These are phyloP conservation scores for Heliopora coerulea DNA, from an alignment of 92 coral and sea anemone species.

Conservation along the genomic window DNA sequence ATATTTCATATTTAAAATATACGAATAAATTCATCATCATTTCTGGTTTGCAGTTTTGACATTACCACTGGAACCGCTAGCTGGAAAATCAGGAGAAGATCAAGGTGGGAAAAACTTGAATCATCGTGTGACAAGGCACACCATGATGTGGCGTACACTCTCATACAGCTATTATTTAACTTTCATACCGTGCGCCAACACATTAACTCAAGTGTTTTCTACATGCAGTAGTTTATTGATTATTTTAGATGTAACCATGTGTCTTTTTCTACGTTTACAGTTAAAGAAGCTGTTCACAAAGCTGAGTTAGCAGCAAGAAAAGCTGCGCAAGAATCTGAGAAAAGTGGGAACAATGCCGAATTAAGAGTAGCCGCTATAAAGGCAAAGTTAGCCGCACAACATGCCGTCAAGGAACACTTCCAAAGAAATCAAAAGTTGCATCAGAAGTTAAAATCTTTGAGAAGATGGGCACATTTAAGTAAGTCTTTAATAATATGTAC, in stretches of 20 bases:
- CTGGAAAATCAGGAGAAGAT: conserved; percentile 76
- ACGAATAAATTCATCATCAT: no score
- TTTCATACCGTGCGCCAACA: no score
- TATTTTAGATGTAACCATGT: not conserved
- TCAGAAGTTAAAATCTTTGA: conserved; percentile 10
- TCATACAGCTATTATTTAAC: no score
- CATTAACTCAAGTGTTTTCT: no score
- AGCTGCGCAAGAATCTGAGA: conserved; percentile 77
- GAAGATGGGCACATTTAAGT: conserved; percentile 32
- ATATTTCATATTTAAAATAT: no score
- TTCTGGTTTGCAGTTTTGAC: conserved; percentile 53
- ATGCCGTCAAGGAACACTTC: conserved; percentile 21
- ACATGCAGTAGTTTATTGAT: not conserved
- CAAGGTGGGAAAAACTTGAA: conserved; percentile 57
- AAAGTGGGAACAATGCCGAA: conserved; percentile 85
- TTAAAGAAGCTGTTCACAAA: conserved; percentile 85
- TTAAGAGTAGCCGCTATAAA: conserved; percentile 58
- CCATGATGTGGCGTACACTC: no score
- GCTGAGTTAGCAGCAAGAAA: conserved; percentile 90
- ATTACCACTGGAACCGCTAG: conserved; percentile 65
- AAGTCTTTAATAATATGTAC: no score
- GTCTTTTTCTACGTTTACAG: conserved; percentile 20
- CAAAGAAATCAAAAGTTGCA: conserved; percentile 4
- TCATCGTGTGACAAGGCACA: no score
- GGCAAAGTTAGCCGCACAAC: conserved; percentile 34